A percentile compares a stretch with the other conserved stretches of the same genome.
Conservation (phyloP, 2,888 invertebrate species). For the Rhynchonema sp. region DNA sequence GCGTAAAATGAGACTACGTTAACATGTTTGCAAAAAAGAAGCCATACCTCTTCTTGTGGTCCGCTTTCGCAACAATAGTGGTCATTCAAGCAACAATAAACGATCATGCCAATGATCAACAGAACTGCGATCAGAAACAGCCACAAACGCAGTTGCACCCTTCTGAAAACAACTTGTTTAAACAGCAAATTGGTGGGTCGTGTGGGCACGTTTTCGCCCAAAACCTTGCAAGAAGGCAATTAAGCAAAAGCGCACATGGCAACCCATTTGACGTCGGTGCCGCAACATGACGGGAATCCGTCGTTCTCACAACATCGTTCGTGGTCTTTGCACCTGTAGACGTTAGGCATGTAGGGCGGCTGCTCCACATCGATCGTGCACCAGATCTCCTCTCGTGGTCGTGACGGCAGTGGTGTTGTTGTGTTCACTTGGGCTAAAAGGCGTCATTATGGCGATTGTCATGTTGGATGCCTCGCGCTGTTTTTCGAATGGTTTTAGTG, state of each 20-base stretch:
- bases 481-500: too few relatives aligned
- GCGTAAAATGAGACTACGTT: too few relatives aligned
- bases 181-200: too few relatives aligned
- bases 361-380: not conserved
- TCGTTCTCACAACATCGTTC: slow-evolving; percentile 3
- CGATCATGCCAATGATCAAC: slow-evolving; percentile 1
- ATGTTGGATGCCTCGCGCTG: too few relatives aligned
- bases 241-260: slow-evolving; percentile 4
- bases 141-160: slow-evolving; percentile 4
- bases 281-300: slow-evolving; percentile 3
- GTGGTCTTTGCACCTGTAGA: not conserved
- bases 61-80: slow-evolving; percentile 5
- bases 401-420: too few relatives aligned
- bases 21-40: too few relatives aligned
- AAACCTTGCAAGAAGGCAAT: too few relatives aligned
- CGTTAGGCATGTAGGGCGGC: slow-evolving; percentile 3
- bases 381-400: not conserved
- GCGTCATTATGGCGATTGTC: too few relatives aligned
- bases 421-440: too few relatives aligned
- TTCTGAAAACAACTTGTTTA: too few relatives aligned
- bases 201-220: too few relatives aligned
- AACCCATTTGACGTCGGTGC: not conserved
- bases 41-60: too few relatives aligned
- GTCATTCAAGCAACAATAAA: slow-evolving; percentile 4
- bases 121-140: slow-evolving; percentile 2